Evolutionary conservation across 2,888 invertebrate genomes (phyloP).

Genomic region (Oxyscelio sp.): DNA sequence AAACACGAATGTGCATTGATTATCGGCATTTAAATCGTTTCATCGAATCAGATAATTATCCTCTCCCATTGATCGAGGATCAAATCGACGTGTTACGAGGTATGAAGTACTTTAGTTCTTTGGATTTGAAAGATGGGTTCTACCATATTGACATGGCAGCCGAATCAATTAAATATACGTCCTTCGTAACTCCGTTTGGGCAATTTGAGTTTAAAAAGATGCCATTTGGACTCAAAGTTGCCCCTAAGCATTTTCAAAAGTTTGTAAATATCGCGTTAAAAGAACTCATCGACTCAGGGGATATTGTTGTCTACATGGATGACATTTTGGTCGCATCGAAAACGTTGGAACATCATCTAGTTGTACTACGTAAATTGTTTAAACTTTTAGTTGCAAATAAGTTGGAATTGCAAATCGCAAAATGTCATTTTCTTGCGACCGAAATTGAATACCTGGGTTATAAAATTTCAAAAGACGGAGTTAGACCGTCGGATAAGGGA

Average conservation of each 20-base stretch:
- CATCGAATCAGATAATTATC: neutral
- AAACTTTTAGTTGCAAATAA: conserved; percentile 20
- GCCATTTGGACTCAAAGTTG: neutral
- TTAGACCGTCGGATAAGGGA: conserved; percentile 80
- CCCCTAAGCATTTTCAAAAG: neutral
- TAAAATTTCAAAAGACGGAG: conserved; percentile 78
- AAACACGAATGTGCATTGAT: conserved; percentile 24
- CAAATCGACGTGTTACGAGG: too few relatives aligned
- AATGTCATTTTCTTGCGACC: conserved; percentile 79
- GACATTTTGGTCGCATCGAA: conserved; percentile 1
- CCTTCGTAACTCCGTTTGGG: neutral
- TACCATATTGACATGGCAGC: neutral
- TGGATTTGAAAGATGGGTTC: neutral
- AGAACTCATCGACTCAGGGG: neutral
- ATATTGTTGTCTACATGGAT: neutral
- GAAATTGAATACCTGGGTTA: conserved; percentile 82
- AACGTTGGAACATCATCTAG: conserved; percentile 10
- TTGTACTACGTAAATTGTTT: conserved; percentile 13
- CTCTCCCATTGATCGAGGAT: neutral
- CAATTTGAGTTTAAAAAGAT: neutral
- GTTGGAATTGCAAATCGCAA: conserved; percentile 80
- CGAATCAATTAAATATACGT: neutral
- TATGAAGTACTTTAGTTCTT: neutral
- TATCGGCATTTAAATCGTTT: neutral
- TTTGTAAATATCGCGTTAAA: neutral